A percentile compares a stretch with the other conserved stretches of the same genome.
Evolutionary conservation across 2,113 vertebrate species (phyloP).

Genomic region (Podarcis cretensis): DNA sequence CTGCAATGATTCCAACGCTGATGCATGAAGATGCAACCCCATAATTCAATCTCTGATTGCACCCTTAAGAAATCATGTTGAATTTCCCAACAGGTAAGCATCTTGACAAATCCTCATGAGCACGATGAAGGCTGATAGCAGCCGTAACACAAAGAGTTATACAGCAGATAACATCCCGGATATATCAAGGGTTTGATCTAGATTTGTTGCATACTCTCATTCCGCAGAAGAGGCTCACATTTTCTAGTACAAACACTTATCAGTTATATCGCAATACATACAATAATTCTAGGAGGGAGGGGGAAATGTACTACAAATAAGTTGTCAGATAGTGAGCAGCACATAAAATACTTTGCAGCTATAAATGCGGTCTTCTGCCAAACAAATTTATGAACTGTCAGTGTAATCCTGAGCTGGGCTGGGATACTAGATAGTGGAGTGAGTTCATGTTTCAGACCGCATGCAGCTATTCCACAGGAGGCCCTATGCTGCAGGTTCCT

Average conservation of each 20-base stretch:
- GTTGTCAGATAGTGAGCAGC: slow-evolving; percentile 26
- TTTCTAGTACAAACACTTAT: slow-evolving; percentile 40
- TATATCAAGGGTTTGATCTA: slow-evolving; percentile 64
- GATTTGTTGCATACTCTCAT: slow-evolving; percentile 33
- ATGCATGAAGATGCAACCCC: slow-evolving; percentile 58
- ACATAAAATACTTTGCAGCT: background rate
- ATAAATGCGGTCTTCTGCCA: slow-evolving; percentile 1
- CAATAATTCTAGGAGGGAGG: slow-evolving; percentile 28
- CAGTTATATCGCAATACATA: slow-evolving; percentile 51
- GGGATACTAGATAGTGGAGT: background rate
- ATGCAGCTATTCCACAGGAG: background rate
- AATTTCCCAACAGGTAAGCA: slow-evolving; percentile 79
- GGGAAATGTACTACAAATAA: slow-evolving; percentile 22
- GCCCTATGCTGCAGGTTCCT: background rate
- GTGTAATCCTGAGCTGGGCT: background rate
- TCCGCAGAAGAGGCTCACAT: slow-evolving; percentile 47
- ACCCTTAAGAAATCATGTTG: slow-evolving; percentile 80
- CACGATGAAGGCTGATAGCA: slow-evolving; percentile 71
- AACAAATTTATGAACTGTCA: slow-evolving; percentile 24
- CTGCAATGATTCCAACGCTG: slow-evolving; percentile 66
- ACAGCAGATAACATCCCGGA: slow-evolving; percentile 66
- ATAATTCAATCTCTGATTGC: slow-evolving; percentile 76
- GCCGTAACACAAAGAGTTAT: slow-evolving; percentile 60
- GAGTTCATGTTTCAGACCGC: background rate
- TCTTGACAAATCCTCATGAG: slow-evolving; percentile 74